Evolutionary conservation across 2,797 vertebrate species (phyloP), one percentile per base, ranked within the genome.

Genomic region (Astyanax mexicanus): DNA sequence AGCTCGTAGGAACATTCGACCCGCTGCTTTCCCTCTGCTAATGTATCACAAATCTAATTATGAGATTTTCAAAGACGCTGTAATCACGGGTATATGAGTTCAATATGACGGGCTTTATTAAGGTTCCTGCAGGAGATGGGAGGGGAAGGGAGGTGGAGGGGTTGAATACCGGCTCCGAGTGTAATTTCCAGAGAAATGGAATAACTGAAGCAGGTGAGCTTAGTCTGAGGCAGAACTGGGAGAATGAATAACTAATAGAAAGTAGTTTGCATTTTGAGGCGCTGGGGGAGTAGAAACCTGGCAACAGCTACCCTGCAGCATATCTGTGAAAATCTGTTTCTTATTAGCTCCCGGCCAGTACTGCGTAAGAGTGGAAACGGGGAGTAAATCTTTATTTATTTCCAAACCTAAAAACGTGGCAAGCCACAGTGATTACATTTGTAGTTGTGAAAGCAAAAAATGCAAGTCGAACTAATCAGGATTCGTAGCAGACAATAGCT

Each of bases 321-420:
- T 78, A 77, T 83, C 69, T 45, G 66, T 54, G 54, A 65, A 72
- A 81, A 74, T 72, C 74, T 81, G 77, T 54, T 81, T 80, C 75
- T 69, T 62, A 78, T 81, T 81, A 81, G 35, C 52, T 47, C 68
- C 55, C 13, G 35, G 38, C 38, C 66, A 55, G 66, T 45, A 19
- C 64, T 52, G 64, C 29, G 45, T 5, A 68, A 74, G 62, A 65
- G 44, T 74, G 70, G 54, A 60, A 80, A 69, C 54, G 11, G 29
- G 40, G 25, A 52, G 69, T 42, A 68, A 61, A 68, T 78, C 38
- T 23, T 78, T 71, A 69, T 70, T 75, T 79, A 58, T 75, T 75
- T 79, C 25, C 64, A 55, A 60, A 71, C 68, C 49, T 70, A 45
- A 40, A 55, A 64, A 65, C 17, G 40, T 37, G 47, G 38, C 23